A percentile compares a stretch with the other conserved stretches of the same genome.
These are phyloP conservation scores for Forbesichthys papilliferus DNA, from an alignment of 2,113 vertebrate genomes.

Conservation along the genomic window DNA sequence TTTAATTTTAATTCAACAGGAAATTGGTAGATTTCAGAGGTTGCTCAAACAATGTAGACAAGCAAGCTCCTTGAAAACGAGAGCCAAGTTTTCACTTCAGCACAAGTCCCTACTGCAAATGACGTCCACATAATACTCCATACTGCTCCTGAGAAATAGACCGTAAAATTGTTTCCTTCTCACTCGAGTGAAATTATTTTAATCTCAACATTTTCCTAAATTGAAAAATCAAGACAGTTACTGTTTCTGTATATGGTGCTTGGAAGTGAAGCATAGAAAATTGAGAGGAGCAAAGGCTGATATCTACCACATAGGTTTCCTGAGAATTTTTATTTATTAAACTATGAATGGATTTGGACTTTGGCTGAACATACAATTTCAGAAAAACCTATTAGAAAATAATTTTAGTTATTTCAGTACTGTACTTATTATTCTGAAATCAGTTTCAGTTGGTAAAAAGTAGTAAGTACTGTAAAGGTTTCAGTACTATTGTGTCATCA, in stretches of 20 bases:
- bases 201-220: not conserved
- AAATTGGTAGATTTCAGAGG: conserved; percentile 4
- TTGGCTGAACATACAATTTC: conserved; percentile 15
- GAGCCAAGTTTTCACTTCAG: not conserved
- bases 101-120: not conserved
- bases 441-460: not conserved
- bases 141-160: conserved; percentile 24
- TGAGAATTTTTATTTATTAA: conserved; percentile 24
- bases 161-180: not conserved
- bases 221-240: not conserved
- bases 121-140: not conserved
- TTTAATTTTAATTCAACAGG: conserved; percentile 16
- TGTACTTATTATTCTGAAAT: conserved; percentile 50
- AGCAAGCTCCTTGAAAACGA: not conserved
- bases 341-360: not conserved
- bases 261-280: conserved; percentile 7
- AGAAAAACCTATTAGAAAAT: conserved; percentile 55
- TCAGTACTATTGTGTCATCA: conserved; percentile 41
- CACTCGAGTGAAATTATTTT: no score
- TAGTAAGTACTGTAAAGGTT: conserved; percentile 34
- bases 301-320: conserved; percentile 18
- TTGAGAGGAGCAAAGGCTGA: conserved; percentile 8
- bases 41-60: not conserved
- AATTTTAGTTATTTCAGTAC: conserved; percentile 19
- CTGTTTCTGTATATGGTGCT: conserved; percentile 8